Conservation (phyloP, 2,888 invertebrate species). For the Acholoe squamosa region DNA sequence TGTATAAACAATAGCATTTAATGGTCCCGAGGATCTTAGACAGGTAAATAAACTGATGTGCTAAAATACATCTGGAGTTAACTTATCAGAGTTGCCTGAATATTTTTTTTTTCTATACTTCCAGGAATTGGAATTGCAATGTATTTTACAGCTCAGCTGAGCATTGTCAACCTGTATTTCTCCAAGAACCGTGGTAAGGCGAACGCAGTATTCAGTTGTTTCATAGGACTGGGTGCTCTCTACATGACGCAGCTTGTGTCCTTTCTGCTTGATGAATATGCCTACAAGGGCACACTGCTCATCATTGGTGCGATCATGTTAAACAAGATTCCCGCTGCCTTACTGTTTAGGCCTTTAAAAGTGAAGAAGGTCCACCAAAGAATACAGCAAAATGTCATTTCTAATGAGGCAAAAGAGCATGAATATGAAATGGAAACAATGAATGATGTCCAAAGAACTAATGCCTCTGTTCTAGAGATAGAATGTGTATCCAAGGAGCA, state of each 20-base stretch:
- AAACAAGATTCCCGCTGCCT: not conserved
- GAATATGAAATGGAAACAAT: too few relatives aligned
- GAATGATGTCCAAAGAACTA: too few relatives aligned
- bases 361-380: not conserved
- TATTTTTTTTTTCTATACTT: not conserved
- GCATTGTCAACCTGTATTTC: slow-evolving; percentile 32
- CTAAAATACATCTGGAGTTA: too few relatives aligned
- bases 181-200: slow-evolving; percentile 44
- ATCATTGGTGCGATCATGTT: not conserved
- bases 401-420: too few relatives aligned
- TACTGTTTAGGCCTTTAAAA: not conserved
- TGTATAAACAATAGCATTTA: too few relatives aligned
- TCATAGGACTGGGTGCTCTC: not conserved
- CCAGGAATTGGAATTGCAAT: not conserved
- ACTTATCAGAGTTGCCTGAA: too few relatives aligned
- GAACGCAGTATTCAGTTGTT: not conserved
- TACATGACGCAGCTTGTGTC: slow-evolving; percentile 29
- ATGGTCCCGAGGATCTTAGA: too few relatives aligned
- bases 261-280: not conserved
- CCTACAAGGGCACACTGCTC: not conserved
- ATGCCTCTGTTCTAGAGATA: too few relatives aligned
- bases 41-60: too few relatives aligned
- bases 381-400: too few relatives aligned
- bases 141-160: not conserved
- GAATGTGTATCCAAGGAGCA: too few relatives aligned